Evolutionary conservation across 2,888 invertebrate species (phyloP).

Genomic region (Parnassius orleans): DNA sequence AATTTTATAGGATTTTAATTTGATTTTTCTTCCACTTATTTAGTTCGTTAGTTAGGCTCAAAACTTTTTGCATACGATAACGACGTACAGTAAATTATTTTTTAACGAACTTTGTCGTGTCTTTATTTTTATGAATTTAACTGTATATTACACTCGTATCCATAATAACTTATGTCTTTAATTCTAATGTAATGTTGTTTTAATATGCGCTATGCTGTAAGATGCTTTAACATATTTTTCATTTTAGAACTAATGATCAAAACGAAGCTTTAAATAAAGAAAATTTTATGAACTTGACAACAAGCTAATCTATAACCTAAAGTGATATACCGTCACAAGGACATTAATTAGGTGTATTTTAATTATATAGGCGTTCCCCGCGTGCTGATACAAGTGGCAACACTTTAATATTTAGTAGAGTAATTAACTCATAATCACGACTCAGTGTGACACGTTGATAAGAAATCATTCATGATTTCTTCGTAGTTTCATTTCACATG

Average conservation of each 20-base stretch:
- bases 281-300: neutral
- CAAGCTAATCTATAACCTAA: conserved; percentile 1
- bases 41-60: too few relatives aligned
- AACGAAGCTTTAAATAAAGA: conserved; percentile 17
- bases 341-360: conserved; percentile 3
- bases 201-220: neutral
- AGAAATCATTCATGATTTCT: too few relatives aligned
- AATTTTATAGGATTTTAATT: too few relatives aligned
- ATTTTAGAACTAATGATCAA: conserved; percentile 10
- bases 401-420: neutral
- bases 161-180: too few relatives aligned
- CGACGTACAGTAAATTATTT: too few relatives aligned
- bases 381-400: conserved; percentile 16
- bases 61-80: too few relatives aligned
- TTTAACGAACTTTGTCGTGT: too few relatives aligned
- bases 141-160: too few relatives aligned
- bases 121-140: too few relatives aligned
- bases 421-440: neutral
- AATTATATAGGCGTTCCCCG: conserved; percentile 21
- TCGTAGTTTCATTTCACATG: too few relatives aligned
- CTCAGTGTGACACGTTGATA: neutral
- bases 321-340: conserved; percentile 9
- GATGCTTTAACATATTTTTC: conserved; percentile 12
- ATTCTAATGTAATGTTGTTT: neutral
- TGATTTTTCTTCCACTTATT: too few relatives aligned